These are phyloP conservation scores for Ganaspis brasiliensis DNA, from an alignment of 2,888 invertebrate genomes.

Conservation along the genomic window DNA sequence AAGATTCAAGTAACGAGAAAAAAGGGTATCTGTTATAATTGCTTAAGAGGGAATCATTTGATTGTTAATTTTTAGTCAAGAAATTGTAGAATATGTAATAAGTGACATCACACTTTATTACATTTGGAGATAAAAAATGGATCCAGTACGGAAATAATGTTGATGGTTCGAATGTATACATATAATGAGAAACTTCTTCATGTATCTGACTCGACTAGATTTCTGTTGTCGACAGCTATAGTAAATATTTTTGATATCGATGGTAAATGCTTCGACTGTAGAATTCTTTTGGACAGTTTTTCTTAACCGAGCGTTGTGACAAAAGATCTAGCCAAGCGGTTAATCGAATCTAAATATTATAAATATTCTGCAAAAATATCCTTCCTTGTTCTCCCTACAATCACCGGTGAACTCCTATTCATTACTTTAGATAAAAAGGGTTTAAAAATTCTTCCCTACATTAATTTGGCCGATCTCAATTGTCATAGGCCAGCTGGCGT, in stretches of 20 bases:
- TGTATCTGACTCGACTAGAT: not conserved
- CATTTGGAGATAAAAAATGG: not conserved
- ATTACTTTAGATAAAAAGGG: too few relatives aligned
- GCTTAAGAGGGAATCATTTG: not conserved
- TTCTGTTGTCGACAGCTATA: not conserved
- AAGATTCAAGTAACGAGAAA: not conserved
- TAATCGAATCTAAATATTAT: not conserved
- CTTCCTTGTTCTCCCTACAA: too few relatives aligned
- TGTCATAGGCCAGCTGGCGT: not conserved
- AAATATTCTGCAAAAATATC: too few relatives aligned
- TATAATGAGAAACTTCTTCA: not conserved
- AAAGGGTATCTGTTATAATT: not conserved
- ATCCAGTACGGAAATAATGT: not conserved
- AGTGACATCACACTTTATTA: not conserved
- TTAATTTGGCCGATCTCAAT: too few relatives aligned
- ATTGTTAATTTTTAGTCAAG: not conserved
- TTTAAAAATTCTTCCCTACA: too few relatives aligned
- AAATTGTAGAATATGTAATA: not conserved
- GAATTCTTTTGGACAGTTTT: too few relatives aligned
- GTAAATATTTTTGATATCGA: not conserved
- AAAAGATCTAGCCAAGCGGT: not conserved
- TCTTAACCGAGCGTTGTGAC: too few relatives aligned
- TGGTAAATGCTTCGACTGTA: not conserved
- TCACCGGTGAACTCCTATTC: too few relatives aligned
- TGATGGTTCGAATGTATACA: not conserved